Evolutionary conservation across 1,140 invertebrate species (phyloP).

Genomic region (Cyclina sinensis): DNA sequence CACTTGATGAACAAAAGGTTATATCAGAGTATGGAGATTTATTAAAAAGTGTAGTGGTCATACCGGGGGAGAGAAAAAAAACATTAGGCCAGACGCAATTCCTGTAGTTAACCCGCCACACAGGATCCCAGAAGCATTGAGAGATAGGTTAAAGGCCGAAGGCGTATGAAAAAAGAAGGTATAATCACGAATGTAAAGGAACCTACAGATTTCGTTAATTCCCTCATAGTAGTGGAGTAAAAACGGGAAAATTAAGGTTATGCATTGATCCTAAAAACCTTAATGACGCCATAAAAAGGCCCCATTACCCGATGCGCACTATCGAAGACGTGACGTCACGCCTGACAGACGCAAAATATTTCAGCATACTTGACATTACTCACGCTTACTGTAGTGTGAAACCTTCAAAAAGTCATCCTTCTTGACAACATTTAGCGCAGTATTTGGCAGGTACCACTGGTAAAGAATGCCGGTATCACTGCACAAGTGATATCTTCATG

Average conservation of each 20-base stretch:
- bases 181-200: slow-evolving; percentile 46
- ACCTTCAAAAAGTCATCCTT: slow-evolving; percentile 73
- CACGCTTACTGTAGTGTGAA: slow-evolving; percentile 48
- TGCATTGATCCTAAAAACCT: too few species aligned
- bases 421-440: slow-evolving; percentile 13
- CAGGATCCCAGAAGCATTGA: too few species aligned
- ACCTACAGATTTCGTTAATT: slow-evolving; percentile 49
- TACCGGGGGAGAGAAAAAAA: too few species aligned
- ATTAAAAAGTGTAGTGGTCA: too few species aligned
- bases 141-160: slow-evolving; percentile 30
- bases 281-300: too few species aligned
- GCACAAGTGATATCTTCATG: too few species aligned
- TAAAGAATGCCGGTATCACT: slow-evolving; percentile 70
- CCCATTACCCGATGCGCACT: too few species aligned
- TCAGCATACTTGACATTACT: slow-evolving; percentile 22
- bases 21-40: too few species aligned
- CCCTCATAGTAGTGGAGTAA: too few species aligned
- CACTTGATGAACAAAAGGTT: slow-evolving; percentile 6
- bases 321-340: too few species aligned
- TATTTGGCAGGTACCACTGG: slow-evolving; percentile 36
- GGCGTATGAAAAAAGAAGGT: slow-evolving; percentile 24
- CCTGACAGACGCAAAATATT: slow-evolving; percentile 7
- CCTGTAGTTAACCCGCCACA: too few species aligned
- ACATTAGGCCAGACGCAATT: too few species aligned
- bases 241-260: slow-evolving; percentile 1